phyloP scores from a whole-genome alignment of 2,797 vertebrate species.

The Sebastes jordani region DNA sequence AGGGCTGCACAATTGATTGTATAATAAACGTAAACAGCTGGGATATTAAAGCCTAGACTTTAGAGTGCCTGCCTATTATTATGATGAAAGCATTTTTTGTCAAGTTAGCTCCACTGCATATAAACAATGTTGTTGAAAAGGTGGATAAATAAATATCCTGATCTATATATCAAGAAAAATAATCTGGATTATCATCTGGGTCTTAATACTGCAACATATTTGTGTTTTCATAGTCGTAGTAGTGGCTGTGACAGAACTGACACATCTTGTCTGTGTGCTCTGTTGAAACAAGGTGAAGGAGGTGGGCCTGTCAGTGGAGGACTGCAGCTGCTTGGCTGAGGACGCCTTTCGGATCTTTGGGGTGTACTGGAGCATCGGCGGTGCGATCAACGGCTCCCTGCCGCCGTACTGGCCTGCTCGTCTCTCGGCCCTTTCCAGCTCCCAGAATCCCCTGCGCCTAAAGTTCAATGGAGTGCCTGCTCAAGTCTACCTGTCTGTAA shows the following conservation, averaged over 20 bases:
- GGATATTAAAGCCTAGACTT: background rate
- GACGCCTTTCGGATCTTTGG: slow-evolving; percentile 81
- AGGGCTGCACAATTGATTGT: background rate
- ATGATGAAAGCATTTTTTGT: background rate
- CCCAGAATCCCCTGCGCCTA: slow-evolving; percentile 76
- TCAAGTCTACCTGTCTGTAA: slow-evolving; percentile 84
- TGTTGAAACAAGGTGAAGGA: slow-evolving; percentile 81
- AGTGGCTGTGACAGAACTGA: background rate
- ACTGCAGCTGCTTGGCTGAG: slow-evolving; percentile 85
- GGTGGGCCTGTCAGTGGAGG: slow-evolving; percentile 77
- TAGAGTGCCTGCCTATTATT: background rate
- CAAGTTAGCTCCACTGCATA: background rate
- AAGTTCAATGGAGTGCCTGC: slow-evolving; percentile 82
- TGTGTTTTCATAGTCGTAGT: background rate
- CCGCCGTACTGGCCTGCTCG: slow-evolving; percentile 79
- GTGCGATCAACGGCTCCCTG: slow-evolving; percentile 60
- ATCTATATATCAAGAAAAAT: background rate
- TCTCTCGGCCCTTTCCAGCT: slow-evolving; percentile 80
- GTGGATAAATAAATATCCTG: background rate
- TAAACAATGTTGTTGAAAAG: background rate
- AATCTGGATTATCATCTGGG: background rate
- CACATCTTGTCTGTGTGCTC: background rate
- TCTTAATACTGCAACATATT: background rate
- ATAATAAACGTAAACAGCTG: background rate
- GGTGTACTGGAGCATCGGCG: slow-evolving; percentile 80